Evolutionary conservation across 23 tunicate species (phyloP).

Genomic region (Aplidium turbinatum): DNA sequence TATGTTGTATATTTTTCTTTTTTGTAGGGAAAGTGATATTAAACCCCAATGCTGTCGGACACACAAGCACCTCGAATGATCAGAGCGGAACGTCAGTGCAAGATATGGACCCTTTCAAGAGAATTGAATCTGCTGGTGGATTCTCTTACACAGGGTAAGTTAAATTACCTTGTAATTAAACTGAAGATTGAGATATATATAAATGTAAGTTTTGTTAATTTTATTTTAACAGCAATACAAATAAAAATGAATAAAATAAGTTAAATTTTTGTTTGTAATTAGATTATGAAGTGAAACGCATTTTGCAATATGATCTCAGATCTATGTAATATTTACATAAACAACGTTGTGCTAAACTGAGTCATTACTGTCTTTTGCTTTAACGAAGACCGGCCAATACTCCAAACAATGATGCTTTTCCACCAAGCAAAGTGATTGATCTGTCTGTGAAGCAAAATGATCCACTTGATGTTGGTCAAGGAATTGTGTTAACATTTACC

Average conservation of each 20-base stretch:
- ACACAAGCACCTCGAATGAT: not conserved
- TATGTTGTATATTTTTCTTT: not conserved
- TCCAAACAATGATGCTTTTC: constrained; percentile 26
- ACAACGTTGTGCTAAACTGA: no score
- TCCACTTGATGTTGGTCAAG: constrained; percentile 32
- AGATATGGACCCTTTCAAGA: constrained; percentile 43
- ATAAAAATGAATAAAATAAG: not conserved
- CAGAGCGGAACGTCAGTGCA: constrained; percentile 8
- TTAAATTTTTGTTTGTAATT: not conserved
- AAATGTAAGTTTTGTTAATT: no score
- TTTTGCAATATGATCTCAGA: no score
- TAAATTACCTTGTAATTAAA: not conserved
- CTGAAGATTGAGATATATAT: no score
- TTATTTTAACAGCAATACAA: no score
- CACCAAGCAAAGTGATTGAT: constrained; percentile 76
- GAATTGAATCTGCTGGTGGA: constrained; percentile 59
- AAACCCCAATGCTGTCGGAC: constrained; percentile 7
- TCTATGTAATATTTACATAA: no score
- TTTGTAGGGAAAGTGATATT: constrained; percentile 5
- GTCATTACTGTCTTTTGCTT: not conserved
- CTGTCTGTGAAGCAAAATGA: constrained; percentile 40
- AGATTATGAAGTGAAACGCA: no score
- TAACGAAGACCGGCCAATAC: constrained; percentile 6
- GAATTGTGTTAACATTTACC: constrained; percentile 56
- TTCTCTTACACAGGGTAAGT: constrained; percentile 53